phyloP scores from a whole-genome alignment of 2,797 vertebrate genomes.

The Octomys mimax region DNA sequence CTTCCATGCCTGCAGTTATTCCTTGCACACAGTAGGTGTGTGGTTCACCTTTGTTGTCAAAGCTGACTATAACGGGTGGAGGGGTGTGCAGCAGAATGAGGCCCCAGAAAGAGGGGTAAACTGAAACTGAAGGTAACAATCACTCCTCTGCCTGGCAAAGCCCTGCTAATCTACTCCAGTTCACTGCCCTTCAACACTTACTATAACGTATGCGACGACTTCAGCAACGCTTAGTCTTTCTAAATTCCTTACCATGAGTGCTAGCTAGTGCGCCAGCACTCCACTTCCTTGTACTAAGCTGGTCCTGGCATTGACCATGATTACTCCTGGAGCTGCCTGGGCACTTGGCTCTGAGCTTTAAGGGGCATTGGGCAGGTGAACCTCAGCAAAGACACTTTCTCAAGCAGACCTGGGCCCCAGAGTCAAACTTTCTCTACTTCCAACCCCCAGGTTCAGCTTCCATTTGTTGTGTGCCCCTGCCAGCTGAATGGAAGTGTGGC shows the following conservation, averaged over 20 bases:
- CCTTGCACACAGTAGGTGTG: background rate
- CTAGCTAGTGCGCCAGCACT: constrained; percentile 42
- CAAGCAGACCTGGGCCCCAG: background rate
- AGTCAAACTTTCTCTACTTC: background rate
- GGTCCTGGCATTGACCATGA: constrained; percentile 51
- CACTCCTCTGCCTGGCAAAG: background rate
- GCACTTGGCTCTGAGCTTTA: constrained; percentile 23
- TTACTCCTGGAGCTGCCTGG: constrained; percentile 10
- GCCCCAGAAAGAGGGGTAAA: background rate
- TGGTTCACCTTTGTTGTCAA: background rate
- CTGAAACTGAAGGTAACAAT: background rate
- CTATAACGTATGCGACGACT: background rate
- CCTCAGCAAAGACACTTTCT: constrained; percentile 43
- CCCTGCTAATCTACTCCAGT: background rate
- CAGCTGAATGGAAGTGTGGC: background rate
- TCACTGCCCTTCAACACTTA: constrained; percentile 2
- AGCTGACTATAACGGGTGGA: background rate
- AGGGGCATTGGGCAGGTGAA: constrained; percentile 16
- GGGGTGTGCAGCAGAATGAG: background rate
- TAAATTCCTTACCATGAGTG: constrained; percentile 24
- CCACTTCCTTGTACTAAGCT: constrained; percentile 47
- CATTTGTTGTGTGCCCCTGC: background rate
- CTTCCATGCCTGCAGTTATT: background rate
- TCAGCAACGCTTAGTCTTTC: constrained; percentile 55
- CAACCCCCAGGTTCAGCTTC: background rate